Evolutionary conservation across 2,797 vertebrate species (phyloP).

Genomic region (Taenioides sp.): DNA sequence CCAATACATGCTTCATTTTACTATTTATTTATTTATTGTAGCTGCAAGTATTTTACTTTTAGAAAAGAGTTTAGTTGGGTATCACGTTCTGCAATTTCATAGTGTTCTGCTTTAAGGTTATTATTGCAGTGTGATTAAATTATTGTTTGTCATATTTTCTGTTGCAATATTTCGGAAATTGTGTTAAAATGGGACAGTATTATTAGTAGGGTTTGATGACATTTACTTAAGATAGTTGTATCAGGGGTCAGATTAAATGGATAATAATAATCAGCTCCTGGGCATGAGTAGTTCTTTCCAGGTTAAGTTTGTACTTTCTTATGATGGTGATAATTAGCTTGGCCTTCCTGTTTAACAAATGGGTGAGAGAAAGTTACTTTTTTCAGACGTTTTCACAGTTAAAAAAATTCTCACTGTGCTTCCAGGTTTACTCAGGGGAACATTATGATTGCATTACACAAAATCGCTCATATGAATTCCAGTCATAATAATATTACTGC

Average conservation of each 20-base stretch:
- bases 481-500: background rate
- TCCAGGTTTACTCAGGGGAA: background rate
- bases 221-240: conserved; percentile 30
- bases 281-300: background rate
- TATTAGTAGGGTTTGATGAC: conserved; percentile 49
- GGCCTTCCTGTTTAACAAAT: conserved; percentile 18
- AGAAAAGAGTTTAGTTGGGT: no score
- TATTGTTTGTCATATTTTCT: no score
- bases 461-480: background rate
- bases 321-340: conserved; percentile 15
- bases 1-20: no score
- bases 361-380: conserved; percentile 5
- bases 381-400: background rate
- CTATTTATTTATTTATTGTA: no score
- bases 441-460: background rate
- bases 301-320: no score
- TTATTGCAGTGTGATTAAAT: no score
- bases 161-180: no score
- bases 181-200: conserved; percentile 16
- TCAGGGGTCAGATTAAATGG: conserved; percentile 33
- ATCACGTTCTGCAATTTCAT: no score
- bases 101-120: no score
- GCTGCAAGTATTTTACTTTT: no score
- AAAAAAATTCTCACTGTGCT: conserved; percentile 2
- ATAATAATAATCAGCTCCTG: conserved; percentile 25